Percentiles rank a stretch among this genome's conserved stretches.
These are phyloP conservation scores for Biston betularia DNA, from an alignment of 2,888 invertebrate genomes.

Conservation along the genomic window DNA sequence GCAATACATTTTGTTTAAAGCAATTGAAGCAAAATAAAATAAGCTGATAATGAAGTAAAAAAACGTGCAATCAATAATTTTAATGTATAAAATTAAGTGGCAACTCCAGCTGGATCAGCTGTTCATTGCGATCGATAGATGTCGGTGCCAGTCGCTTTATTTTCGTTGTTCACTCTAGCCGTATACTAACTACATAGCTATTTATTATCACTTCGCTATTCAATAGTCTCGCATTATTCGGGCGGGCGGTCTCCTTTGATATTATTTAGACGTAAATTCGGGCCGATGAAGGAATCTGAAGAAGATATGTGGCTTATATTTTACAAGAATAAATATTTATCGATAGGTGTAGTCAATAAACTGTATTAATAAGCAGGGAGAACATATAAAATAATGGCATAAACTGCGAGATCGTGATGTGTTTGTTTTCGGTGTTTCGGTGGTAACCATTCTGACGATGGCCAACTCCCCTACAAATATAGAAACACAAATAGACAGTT, in stretches of 20 bases:
- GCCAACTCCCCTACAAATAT: constrained; percentile 89
- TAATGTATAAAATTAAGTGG: constrained; percentile 49
- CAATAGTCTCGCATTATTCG: constrained; percentile 70
- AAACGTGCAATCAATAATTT: not conserved
- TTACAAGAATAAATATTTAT: constrained; percentile 56
- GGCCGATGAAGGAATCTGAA: constrained; percentile 70
- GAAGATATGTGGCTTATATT: constrained; percentile 59
- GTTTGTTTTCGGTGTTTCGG: constrained; percentile 84
- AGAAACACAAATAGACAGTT: constrained; percentile 94
- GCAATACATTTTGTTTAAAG: not conserved
- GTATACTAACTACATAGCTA: constrained; percentile 60
- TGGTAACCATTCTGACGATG: constrained; percentile 85
- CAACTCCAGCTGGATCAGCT: constrained; percentile 72
- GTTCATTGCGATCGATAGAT: constrained; percentile 82
- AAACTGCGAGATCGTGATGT: constrained; percentile 65
- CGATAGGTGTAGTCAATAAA: constrained; percentile 42
- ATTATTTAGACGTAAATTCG: constrained; percentile 61
- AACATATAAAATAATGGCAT: constrained; percentile 63
- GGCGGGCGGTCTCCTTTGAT: constrained; percentile 72
- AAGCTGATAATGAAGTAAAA: not conserved
- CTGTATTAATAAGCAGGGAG: constrained; percentile 45
- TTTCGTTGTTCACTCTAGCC: constrained; percentile 68
- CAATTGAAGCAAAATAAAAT: not conserved
- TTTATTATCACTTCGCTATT: constrained; percentile 73
- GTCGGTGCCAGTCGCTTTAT: constrained; percentile 84